Evolutionary conservation across 2,888 invertebrate genomes (phyloP).

Genomic region (Physocephala rufipes): DNA sequence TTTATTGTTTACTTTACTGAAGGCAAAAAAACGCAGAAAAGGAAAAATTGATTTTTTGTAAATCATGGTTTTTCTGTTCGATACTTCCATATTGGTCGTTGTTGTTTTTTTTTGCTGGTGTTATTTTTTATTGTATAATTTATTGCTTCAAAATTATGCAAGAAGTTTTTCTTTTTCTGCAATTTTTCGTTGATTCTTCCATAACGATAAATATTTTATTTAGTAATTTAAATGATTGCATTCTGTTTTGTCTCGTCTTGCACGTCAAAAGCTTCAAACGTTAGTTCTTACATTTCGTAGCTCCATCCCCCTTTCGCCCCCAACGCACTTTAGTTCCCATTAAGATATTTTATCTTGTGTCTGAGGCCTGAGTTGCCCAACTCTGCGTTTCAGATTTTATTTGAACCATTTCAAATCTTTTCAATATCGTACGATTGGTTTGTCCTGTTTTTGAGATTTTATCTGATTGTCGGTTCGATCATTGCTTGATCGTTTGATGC

Average conservation of each 20-base stretch:
- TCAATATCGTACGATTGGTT: not conserved
- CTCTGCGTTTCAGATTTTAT: not conserved
- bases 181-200: conserved; percentile 5
- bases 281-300: too few relatives aligned
- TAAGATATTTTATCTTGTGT: too few relatives aligned
- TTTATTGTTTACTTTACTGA: conserved; percentile 44
- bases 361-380: too few relatives aligned
- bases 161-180: conserved; percentile 12
- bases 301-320: too few relatives aligned
- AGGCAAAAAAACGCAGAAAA: too few relatives aligned
- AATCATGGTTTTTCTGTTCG: conserved; percentile 36
- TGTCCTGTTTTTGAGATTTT: not conserved
- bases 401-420: not conserved
- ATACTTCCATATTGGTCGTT: conserved; percentile 19
- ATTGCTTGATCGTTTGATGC: too few relatives aligned
- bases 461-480: conserved; percentile 1
- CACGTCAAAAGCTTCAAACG: too few relatives aligned
- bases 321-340: too few relatives aligned
- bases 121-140: conserved; percentile 18
- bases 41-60: not conserved
- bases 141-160: conserved; percentile 35
- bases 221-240: conserved; percentile 8
- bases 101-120: conserved; percentile 23
- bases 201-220: conserved; percentile 24
- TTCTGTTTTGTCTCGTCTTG: too few relatives aligned